These are phyloP conservation scores for Neocrepidodera transversa DNA, from an alignment of 2,888 invertebrate species.

Conservation along the genomic window DNA sequence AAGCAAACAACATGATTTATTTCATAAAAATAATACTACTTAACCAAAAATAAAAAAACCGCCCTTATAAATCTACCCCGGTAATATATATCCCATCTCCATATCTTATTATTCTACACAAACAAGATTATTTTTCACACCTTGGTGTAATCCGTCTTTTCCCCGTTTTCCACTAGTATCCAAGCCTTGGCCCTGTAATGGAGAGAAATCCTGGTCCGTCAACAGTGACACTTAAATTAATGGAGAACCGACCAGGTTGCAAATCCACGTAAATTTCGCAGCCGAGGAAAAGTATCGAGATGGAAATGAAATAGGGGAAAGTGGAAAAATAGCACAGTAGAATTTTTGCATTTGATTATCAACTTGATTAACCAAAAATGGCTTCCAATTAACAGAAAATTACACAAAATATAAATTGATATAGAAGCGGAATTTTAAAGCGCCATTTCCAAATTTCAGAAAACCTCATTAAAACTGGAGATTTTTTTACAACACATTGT, in stretches of 20 bases:
- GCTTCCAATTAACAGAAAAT: background rate
- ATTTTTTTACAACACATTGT: no score
- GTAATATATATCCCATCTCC: constrained; percentile 3
- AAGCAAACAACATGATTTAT: no score
- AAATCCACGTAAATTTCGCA: constrained; percentile 47
- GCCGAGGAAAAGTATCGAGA: constrained; percentile 18
- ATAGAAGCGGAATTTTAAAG: no score
- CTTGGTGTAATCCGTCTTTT: constrained; percentile 30
- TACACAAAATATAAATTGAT: no score
- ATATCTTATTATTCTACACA: constrained; percentile 19
- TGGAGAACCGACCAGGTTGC: constrained; percentile 44
- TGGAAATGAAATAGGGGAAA: background rate
- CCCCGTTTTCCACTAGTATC: constrained; percentile 32
- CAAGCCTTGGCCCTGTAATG: constrained; percentile 36
- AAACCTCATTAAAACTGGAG: no score
- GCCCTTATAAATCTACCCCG: background rate
- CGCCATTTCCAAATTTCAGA: no score
- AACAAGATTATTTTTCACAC: constrained; percentile 14
- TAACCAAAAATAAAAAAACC: no score
- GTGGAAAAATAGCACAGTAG: no score
- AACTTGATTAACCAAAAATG: background rate
- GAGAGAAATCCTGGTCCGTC: constrained; percentile 44
- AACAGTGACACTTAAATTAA: constrained; percentile 47
- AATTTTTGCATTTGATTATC: background rate
- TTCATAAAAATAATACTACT: no score